A percentile compares a stretch with the other conserved stretches of the same genome.
Evolutionary conservation across 1,140 invertebrate genomes (phyloP).

Genomic region (Aphaenogaster floridana): DNA sequence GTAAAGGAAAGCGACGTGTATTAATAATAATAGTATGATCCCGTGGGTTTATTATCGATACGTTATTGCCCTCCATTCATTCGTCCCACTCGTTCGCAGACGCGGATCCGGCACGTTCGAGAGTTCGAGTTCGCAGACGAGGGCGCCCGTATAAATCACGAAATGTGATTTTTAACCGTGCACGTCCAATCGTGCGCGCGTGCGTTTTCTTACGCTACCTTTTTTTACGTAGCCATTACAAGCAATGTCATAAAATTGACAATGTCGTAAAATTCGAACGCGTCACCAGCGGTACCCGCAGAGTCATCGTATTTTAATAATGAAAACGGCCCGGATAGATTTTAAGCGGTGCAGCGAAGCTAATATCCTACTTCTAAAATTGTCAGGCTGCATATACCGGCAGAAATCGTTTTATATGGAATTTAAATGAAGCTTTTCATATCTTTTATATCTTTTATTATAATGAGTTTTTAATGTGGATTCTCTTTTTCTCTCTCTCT

Average conservation of each 20-base stretch:
- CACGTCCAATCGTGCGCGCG: not conserved
- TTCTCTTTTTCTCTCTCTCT: not conserved
- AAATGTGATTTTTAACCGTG: not conserved
- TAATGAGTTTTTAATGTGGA: not conserved
- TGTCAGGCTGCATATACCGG: not conserved
- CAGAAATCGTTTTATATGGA: not conserved
- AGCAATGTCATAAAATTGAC: conserved; percentile 15
- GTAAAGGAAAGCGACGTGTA: not conserved
- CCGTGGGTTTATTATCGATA: not conserved
- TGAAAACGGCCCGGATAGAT: not conserved
- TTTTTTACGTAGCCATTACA: not conserved
- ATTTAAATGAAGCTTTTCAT: not conserved
- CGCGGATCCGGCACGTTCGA: not conserved
- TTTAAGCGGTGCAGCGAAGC: not conserved
- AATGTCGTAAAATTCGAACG: conserved; percentile 30
- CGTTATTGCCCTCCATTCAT: not conserved
- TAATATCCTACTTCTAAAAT: conserved; percentile 21
- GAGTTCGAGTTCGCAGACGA: not conserved
- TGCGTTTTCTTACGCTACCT: not conserved
- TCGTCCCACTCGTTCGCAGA: not conserved
- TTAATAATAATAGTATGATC: not conserved
- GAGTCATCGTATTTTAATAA: conserved; percentile 20
- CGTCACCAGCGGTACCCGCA: not conserved
- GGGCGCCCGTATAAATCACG: not conserved
- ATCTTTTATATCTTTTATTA: not conserved